Evolutionary conservation across 2,888 invertebrate genomes (phyloP), one percentile per base, ranked within the genome.

Genomic region (Sarcophaga variegata): DNA sequence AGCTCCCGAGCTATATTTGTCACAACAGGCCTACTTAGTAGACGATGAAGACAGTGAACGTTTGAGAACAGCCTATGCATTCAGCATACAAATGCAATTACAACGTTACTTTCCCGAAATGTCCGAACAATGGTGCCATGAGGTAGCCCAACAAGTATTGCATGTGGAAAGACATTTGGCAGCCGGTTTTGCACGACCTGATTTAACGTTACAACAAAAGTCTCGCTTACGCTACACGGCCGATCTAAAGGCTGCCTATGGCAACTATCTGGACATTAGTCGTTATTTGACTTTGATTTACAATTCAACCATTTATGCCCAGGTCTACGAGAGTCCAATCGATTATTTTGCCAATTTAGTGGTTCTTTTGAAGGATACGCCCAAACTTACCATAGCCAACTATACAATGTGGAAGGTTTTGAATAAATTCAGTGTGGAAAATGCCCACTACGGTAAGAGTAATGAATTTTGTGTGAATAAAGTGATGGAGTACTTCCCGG

Each of bases 401-500:
- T 93, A 93, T 10, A 92, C 93, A 0, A 93, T 93, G 89, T 93
- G 93, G 92, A 91, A 92, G 0, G 90, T 91, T 0, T 62, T 93
- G 63, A 89, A 91, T n/a, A 89, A 89, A 5, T 86, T 93, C 17
- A 91, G 92, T n/a, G 89, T 89, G 11, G 90, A 90, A 3, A 88
- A 89, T 0, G 89, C 90, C 3, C 89, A 90, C 4, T 66, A 22
- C 0, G 22, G 74, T 0, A 89, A 90, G 12, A 89, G 89, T 1
- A 89, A 88, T 3, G 89, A 89, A 4, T 91, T 92, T 89, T 93
- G 93, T 64, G 89, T 92, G 6, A 90, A 91, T 59, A 89, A 91
- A 83, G 90, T 90, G 2, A 89, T 91, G 54, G 76, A 89, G 14
- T 91, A 90, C 54, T 93, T 93, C 17, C 92, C 93, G 0, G 90